Evolutionary conservation across 2,797 vertebrate genomes (phyloP), one percentile per base, ranked within the genome.

Genomic region (Pagetopsis macropterus): DNA sequence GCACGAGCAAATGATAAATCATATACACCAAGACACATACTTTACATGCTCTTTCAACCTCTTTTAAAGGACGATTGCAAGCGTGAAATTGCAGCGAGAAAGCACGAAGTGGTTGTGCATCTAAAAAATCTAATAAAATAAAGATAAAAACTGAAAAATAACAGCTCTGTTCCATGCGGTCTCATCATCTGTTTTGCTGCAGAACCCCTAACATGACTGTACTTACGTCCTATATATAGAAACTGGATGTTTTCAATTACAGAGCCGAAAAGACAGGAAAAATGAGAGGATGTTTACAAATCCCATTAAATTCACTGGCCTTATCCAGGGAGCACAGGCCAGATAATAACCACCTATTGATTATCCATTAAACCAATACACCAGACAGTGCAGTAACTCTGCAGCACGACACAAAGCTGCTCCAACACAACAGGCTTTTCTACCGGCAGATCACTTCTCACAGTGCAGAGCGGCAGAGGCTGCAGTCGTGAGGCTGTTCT

Each of bases 321-420:
- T 79, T 58, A 84, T 76, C 87, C 75, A 72, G 66, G 72, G 78
- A 92, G 86, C 87, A 78, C 64, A 79, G 84, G 82, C 79, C 81
- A 89, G 87, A 91, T 91, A 91, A 93, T 93, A 93, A 92, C 89
- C 74, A 82, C 61, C 60, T 94, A 94, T 94, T 93, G 93, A 95
- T 94, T 94, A 86, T 86, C 89, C 87, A 93, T 94, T 92, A 93
- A 90, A 89, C 70, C 84, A 56, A 87, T 82, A 86, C 62, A 70
- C 74, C 76, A 87, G 76, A 81, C 73, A 82, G 84, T 72, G 79
- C 76, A 50, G 78, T 54, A 49, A 80, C 75, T 65, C 74, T 69
- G 82, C 84, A 79, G 76, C 77, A 67, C 65, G 51, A 75, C 82
- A 86, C 65, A 73, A 68, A 78, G 79, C 82, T 54, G 54, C 77